Evolutionary conservation across 2,888 invertebrate genomes (phyloP).

Genomic region (Diplazon laetatorius): DNA sequence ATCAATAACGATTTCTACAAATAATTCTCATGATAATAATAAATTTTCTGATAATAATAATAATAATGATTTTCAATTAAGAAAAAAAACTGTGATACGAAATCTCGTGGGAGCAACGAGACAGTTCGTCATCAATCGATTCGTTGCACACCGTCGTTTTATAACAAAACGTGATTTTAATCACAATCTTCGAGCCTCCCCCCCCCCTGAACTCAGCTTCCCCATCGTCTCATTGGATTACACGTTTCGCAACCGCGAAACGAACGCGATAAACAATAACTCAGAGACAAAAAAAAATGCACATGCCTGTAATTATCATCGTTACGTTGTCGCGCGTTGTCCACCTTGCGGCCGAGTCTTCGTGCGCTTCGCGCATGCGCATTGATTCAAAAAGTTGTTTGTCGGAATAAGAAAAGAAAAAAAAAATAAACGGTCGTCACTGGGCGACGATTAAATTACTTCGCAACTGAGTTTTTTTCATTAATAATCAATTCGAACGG

Average conservation of each 20-base stretch:
- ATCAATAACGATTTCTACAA: too few relatives aligned
- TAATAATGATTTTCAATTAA: too few relatives aligned
- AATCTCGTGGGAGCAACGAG: slow-evolving; percentile 1
- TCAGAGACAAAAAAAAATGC: slow-evolving; percentile 2
- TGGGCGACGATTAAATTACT: slow-evolving; percentile 19
- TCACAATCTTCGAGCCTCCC: slow-evolving; percentile 7
- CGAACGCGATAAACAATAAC: neutral
- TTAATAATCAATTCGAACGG: too few relatives aligned
- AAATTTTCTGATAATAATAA: too few relatives aligned
- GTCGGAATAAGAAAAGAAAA: neutral
- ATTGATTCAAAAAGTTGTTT: neutral
- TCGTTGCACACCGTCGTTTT: slow-evolving; percentile 6
- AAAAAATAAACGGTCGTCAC: neutral
- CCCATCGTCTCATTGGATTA: too few relatives aligned
- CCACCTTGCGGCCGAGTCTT: slow-evolving; percentile 6
- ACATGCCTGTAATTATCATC: slow-evolving; percentile 13
- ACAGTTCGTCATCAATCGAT: slow-evolving; percentile 24
- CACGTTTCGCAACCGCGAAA: slow-evolving; percentile 42
- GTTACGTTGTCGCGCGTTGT: slow-evolving; percentile 34
- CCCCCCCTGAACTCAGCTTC: neutral
- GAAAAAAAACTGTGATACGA: neutral
- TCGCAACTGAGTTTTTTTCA: slow-evolving; percentile 25
- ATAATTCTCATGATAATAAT: too few relatives aligned
- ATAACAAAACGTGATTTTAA: slow-evolving; percentile 29
- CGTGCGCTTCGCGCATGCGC: neutral